Percentiles rank a stretch among this genome's conserved stretches.
phyloP scores from a whole-genome alignment of 2,888 invertebrate genomes.

The Bugulina stolonifera region DNA sequence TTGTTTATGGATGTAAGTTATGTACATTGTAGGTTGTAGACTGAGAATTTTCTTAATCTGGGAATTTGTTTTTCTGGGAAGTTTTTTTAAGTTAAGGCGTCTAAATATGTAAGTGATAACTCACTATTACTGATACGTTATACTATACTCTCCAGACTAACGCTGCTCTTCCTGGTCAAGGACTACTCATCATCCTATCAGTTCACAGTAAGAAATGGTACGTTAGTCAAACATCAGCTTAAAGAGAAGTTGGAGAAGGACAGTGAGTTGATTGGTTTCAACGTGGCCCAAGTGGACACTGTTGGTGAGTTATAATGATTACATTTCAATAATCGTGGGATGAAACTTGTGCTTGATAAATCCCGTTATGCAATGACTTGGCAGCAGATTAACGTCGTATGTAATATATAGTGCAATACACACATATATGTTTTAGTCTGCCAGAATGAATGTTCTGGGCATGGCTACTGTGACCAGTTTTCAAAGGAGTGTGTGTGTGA shows the following conservation, averaged over 20 bases:
- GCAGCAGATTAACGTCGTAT: too few relatives aligned
- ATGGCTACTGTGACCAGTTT: constrained; percentile 79
- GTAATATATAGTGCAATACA: too few relatives aligned
- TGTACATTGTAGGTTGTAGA: too few relatives aligned
- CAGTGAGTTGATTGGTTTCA: constrained; percentile 65
- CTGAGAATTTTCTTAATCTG: background rate
- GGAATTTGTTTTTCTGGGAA: background rate
- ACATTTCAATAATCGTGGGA: too few relatives aligned
- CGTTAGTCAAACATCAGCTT: constrained; percentile 63
- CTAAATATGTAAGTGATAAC: background rate
- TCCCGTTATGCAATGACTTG: too few relatives aligned
- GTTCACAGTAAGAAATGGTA: constrained; percentile 57
- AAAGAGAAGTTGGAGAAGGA: constrained; percentile 67
- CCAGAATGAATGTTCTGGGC: constrained; percentile 82
- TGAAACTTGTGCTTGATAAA: too few relatives aligned
- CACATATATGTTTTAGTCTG: constrained; percentile 66
- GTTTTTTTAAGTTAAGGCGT: background rate
- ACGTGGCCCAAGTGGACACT: constrained; percentile 73
- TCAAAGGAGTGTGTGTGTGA: constrained; percentile 81
- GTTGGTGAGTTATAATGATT: constrained; percentile 56
- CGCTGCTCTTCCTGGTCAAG: constrained; percentile 38
- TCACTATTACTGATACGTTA: background rate
- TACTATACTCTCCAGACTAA: constrained; percentile 36
- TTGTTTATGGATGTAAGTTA: too few relatives aligned
- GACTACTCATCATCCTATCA: constrained; percentile 31